Conservation (phyloP, 2,113 vertebrate genomes). For the Alaudala cheleensis region DNA sequence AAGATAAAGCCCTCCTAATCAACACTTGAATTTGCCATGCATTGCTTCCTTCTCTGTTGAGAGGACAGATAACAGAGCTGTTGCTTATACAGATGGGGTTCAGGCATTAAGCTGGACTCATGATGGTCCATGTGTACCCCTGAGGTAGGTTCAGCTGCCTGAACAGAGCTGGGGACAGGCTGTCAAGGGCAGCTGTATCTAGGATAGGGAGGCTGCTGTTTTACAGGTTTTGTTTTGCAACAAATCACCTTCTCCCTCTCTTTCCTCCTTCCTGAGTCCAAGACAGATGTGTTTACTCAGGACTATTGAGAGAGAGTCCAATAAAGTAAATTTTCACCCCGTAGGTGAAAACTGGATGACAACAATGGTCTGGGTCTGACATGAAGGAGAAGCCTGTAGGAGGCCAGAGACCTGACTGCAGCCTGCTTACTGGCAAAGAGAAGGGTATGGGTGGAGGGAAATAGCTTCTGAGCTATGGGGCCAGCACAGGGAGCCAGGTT, state of each 20-base stretch:
- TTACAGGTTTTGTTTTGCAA: not conserved
- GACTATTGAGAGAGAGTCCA: not conserved
- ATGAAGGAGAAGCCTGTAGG: not conserved
- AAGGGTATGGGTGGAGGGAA: not conserved
- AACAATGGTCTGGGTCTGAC: not conserved
- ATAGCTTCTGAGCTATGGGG: not conserved
- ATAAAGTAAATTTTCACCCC: not conserved
- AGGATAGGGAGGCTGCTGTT: not conserved
- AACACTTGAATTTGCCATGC: not conserved
- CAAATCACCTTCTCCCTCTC: not conserved
- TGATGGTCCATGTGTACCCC: not conserved
- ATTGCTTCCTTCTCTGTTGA: not conserved
- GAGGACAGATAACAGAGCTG: not conserved
- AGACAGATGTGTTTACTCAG: not conserved
- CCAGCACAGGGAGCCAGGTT: not conserved
- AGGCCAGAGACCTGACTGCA: not conserved
- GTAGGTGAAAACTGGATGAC: not conserved
- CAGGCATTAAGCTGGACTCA: not conserved
- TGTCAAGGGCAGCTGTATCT: not conserved
- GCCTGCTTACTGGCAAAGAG: constrained; percentile 2
- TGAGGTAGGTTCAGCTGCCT: not conserved
- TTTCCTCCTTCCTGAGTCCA: not conserved
- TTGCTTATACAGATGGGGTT: not conserved
- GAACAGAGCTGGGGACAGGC: not conserved
- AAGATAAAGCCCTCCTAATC: constrained; percentile 2